Percentiles rank a stretch among this genome's conserved stretches.
Conservation (phyloP, 2,113 vertebrate species). For the Ancistrus triradiatus region DNA sequence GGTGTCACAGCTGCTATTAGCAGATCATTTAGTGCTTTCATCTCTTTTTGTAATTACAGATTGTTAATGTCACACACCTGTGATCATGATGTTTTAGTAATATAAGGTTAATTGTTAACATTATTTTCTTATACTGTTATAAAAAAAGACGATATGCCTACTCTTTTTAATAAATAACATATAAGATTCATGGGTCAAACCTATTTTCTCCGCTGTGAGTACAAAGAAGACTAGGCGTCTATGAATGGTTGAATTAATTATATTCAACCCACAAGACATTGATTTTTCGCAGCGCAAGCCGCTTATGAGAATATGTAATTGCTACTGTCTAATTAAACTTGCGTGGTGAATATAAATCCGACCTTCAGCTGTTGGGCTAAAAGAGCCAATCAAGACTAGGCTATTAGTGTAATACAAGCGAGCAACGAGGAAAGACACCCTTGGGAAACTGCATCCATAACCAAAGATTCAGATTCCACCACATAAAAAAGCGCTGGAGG, state of each 20-base stretch:
- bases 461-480: slow-evolving; percentile 68
- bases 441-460: slow-evolving; percentile 73
- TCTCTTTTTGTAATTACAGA: slow-evolving; percentile 19
- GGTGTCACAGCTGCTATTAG: slow-evolving; percentile 28
- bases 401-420: slow-evolving; percentile 79
- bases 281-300: slow-evolving; percentile 61
- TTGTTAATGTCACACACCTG: slow-evolving; percentile 12
- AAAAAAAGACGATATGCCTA: background rate
- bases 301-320: slow-evolving; percentile 72
- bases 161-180: background rate
- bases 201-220: slow-evolving; percentile 9
- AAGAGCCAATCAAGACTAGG: slow-evolving; percentile 76
- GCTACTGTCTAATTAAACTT: slow-evolving; percentile 78
- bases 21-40: slow-evolving; percentile 24
- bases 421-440: slow-evolving; percentile 77
- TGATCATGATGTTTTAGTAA: background rate
- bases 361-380: slow-evolving; percentile 85
- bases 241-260: slow-evolving; percentile 64
- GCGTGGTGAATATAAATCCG: slow-evolving; percentile 83
- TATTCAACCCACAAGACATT: slow-evolving; percentile 63
- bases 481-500: slow-evolving; percentile 66
- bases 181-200: background rate
- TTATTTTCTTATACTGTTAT: background rate
- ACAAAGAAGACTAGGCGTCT: slow-evolving; percentile 8
- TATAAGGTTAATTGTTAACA: background rate